Evolutionary conservation across 2,797 vertebrate genomes (phyloP).

Genomic region (Capromys pilorides): DNA sequence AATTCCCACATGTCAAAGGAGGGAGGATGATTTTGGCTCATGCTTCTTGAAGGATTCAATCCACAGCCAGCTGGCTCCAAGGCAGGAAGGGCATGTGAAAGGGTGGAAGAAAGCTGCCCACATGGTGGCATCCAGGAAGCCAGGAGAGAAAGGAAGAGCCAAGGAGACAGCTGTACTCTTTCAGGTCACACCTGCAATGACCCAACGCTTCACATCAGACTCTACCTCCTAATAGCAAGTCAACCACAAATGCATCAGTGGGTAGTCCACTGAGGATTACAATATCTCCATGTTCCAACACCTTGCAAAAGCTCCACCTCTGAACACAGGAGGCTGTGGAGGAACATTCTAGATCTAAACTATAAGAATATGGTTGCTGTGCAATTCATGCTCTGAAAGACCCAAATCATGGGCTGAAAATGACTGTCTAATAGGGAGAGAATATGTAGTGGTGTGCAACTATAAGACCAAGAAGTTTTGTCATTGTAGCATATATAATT

Average conservation of each 20-base stretch:
- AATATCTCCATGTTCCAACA: background rate
- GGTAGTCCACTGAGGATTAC: background rate
- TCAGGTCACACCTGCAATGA: background rate
- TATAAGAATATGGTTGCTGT: background rate
- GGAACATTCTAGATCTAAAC: background rate
- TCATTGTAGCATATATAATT: constrained; percentile 24
- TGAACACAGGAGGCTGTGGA: background rate
- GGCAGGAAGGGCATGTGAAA: background rate
- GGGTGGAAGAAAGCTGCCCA: background rate
- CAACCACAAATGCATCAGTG: background rate
- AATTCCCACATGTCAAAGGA: background rate
- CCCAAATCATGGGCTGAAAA: background rate
- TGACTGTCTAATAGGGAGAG: background rate
- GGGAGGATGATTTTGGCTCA: background rate
- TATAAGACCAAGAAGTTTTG: background rate
- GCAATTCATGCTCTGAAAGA: background rate
- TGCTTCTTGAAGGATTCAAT: background rate
- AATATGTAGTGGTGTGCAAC: background rate
- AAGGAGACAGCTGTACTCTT: background rate
- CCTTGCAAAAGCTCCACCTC: background rate
- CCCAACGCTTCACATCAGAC: background rate
- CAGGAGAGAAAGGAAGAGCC: background rate
- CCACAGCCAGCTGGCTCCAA: background rate
- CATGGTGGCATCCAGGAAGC: background rate
- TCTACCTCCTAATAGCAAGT: background rate